phyloP scores from a whole-genome alignment of 2,113 vertebrate genomes.

The Tragelaphus scriptus region DNA sequence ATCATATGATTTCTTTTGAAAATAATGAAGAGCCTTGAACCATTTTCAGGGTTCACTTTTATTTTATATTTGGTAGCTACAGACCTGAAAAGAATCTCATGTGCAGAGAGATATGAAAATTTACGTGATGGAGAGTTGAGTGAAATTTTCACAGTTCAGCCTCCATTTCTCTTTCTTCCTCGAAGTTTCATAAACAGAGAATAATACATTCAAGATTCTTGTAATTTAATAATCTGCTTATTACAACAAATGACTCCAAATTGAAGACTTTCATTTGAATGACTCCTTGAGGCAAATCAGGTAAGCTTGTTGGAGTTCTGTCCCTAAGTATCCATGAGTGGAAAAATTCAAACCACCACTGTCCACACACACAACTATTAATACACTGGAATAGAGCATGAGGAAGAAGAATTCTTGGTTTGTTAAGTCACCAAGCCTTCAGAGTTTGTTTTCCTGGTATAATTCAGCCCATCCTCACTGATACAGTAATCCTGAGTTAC shows the following conservation, averaged over 20 bases:
- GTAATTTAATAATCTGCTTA: not conserved
- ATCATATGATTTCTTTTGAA: slow-evolving; percentile 15
- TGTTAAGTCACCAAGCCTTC: not conserved
- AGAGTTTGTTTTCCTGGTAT: not conserved
- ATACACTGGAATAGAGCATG: not conserved
- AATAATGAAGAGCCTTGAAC: slow-evolving; percentile 53
- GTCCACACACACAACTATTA: not conserved
- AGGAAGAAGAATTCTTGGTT: not conserved
- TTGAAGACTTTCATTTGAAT: not conserved
- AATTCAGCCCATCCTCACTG: not conserved
- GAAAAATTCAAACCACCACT: not conserved
- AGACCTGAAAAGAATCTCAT: slow-evolving; percentile 45
- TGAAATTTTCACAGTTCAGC: slow-evolving; percentile 33
- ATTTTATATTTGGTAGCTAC: slow-evolving; percentile 1
- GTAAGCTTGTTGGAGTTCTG: not conserved
- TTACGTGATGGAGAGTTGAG: not conserved
- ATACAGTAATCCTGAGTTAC: not conserved
- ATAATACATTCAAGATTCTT: not conserved
- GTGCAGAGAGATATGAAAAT: not conserved
- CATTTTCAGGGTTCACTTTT: slow-evolving; percentile 20
- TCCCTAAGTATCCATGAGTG: not conserved
- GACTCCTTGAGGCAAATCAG: not conserved
- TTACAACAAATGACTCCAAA: not conserved
- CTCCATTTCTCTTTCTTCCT: not conserved
- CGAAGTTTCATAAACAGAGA: not conserved